Evolutionary conservation across 2,113 vertebrate species (phyloP).

Genomic region (Drymodes brunneopygia): DNA sequence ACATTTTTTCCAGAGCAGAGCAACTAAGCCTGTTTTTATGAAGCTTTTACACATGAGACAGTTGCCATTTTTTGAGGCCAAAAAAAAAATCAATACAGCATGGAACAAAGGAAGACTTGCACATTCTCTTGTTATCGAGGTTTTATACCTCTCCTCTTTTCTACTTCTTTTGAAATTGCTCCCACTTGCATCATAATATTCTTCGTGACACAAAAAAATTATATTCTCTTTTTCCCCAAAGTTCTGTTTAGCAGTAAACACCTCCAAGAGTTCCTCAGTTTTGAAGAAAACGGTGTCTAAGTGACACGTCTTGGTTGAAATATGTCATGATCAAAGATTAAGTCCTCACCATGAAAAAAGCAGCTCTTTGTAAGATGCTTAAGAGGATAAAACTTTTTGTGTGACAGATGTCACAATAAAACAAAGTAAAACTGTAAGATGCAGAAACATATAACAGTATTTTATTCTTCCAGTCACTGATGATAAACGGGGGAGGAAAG

Average conservation of each 20-base stretch:
- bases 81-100: neutral
- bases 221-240: neutral
- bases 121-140: neutral
- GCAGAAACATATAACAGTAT: neutral
- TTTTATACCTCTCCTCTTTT: neutral
- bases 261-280: neutral
- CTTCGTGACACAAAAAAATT: neutral
- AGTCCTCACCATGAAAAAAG: neutral
- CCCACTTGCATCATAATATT: neutral
- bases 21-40: neutral
- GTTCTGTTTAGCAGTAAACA: conserved; percentile 25
- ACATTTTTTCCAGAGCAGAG: neutral
- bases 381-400: conserved; percentile 40
- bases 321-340: conserved; percentile 40
- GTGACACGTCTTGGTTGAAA: neutral
- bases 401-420: conserved; percentile 49
- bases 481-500: neutral
- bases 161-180: neutral
- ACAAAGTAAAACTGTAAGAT: conserved; percentile 19
- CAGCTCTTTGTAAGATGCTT: conserved; percentile 22
- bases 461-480: neutral
- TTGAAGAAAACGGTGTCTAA: neutral
- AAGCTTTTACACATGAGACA: neutral
- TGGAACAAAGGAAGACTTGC: neutral
- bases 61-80: neutral